Base-by-base conservation (phyloP, 2,888 invertebrate species). In the Drepana falcataria region DNA sequence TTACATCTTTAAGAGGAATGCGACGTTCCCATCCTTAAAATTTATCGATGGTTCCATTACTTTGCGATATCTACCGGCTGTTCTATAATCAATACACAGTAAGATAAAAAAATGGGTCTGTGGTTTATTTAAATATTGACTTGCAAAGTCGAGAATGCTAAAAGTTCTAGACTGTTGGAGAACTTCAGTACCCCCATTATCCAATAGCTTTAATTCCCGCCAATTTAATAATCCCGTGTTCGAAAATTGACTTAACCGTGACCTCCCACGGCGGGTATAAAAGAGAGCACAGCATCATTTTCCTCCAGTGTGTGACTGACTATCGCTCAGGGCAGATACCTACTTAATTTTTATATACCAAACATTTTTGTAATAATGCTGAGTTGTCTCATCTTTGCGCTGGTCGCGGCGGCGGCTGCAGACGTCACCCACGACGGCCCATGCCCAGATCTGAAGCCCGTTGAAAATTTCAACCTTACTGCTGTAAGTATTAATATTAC, bases 381-480 rank as follows among this genome's bases (percentile, higher is more conserved):
- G 56, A 67, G 67, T 54, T 68, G 79, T 53, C 60, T 83, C 3
- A 61, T 84, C 35, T 51, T 83, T 44, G 69, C 69, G 33, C 41
- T 85, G n/a, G 69, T 79, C 34, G 84, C 85, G 54, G 75, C 64
- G 34, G 81, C 77, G 44, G 62, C 77, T 6, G 87, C 82, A 0
- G 73, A 75, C n/a, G 74, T 80, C 3, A 58, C 77, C 47, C 77
- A 82, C 49, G 80, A 84, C 21, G 84, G 83, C 1, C 65, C 70
- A 34, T 88, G 87, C 52, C 85, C 85, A 6, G 80, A 80, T 0
- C 63, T 84, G 44, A 81, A 82, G 58, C 75, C 83, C 2, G 77
- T 85, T 9, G 71, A 77, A 51, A 80, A 85, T 58, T 85, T 88
- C 69, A 81, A 87, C 56, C 55, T 85, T 2, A 73, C 81, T 35